phyloP scores from a whole-genome alignment of 2,888 invertebrate genomes.

The Zygothrica quintamaculata region DNA sequence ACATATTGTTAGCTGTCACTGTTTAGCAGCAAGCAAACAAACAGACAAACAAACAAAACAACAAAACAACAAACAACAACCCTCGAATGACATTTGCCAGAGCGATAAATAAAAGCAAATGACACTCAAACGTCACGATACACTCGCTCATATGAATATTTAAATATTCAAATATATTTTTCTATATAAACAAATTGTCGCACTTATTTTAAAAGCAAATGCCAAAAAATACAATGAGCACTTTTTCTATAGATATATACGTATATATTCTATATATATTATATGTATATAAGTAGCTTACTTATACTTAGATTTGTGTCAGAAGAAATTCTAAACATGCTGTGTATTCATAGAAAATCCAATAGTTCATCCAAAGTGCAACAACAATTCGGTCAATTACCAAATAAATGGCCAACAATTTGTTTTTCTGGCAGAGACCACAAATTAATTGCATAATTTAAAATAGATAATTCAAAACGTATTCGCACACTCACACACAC shows the following conservation, averaged over 20 bases:
- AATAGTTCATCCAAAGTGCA: too few relatives aligned
- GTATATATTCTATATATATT: too few relatives aligned
- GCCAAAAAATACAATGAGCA: neutral
- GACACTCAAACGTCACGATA: slow-evolving; percentile 63
- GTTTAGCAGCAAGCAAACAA: slow-evolving; percentile 22
- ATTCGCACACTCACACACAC: too few relatives aligned
- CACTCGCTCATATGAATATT: slow-evolving; percentile 56
- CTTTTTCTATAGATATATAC: too few relatives aligned
- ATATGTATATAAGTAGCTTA: too few relatives aligned
- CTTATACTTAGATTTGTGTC: too few relatives aligned
- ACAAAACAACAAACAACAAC: too few relatives aligned
- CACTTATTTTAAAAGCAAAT: slow-evolving; percentile 22
- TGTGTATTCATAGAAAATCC: slow-evolving; percentile 2
- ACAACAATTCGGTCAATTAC: slow-evolving; percentile 23
- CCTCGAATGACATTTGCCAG: slow-evolving; percentile 67
- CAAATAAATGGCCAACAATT: slow-evolving; percentile 55
- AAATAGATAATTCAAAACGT: slow-evolving; percentile 37
- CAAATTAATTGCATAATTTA: slow-evolving; percentile 70
- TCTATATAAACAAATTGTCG: slow-evolving; percentile 62
- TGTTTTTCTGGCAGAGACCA: slow-evolving; percentile 25
- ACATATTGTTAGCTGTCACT: slow-evolving; percentile 44
- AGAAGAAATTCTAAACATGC: too few relatives aligned
- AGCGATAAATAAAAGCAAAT: slow-evolving; percentile 72
- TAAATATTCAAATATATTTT: slow-evolving; percentile 68
- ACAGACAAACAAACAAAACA: slow-evolving; percentile 14